These are phyloP conservation scores for Metopia argyrocephala DNA, from an alignment of 2,888 invertebrate species.

Conservation along the genomic window DNA sequence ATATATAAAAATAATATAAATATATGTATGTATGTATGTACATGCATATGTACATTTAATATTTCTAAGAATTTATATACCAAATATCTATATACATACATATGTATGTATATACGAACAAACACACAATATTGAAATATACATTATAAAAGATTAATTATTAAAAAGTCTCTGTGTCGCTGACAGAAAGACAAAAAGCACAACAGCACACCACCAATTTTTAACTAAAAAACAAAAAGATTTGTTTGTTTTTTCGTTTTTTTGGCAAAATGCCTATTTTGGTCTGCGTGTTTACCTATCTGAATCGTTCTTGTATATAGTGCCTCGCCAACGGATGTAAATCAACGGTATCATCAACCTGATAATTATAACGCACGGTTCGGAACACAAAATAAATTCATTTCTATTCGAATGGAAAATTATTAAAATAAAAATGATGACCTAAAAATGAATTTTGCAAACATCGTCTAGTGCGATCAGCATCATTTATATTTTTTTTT, in stretches of 20 bases:
- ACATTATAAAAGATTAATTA: slow-evolving; percentile 21
- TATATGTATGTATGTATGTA: not conserved
- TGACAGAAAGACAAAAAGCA: not conserved
- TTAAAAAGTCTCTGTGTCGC: slow-evolving; percentile 45
- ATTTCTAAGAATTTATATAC: too few relatives aligned
- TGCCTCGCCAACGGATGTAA: slow-evolving; percentile 52
- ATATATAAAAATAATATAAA: too few relatives aligned
- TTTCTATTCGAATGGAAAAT: slow-evolving; percentile 51
- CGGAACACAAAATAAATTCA: slow-evolving; percentile 18
- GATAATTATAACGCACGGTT: slow-evolving; percentile 42
- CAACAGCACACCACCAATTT: slow-evolving; percentile 34
- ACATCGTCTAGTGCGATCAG: not conserved
- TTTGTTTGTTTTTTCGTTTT: too few relatives aligned
- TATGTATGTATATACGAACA: not conserved
- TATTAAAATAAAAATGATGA: slow-evolving; percentile 71
- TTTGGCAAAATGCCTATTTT: slow-evolving; percentile 58
- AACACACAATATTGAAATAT: slow-evolving; percentile 1
- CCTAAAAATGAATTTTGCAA: slow-evolving; percentile 70
- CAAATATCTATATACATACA: not conserved
- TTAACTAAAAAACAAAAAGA: slow-evolving; percentile 32
- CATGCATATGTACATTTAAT: not conserved
- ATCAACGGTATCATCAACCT: slow-evolving; percentile 38
- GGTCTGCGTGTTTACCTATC: not conserved
- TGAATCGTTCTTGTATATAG: not conserved
- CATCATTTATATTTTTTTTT: slow-evolving; percentile 6